Evolutionary conservation across 2,888 invertebrate genomes (phyloP).

Genomic region (Melikaiella ostensackeni): DNA sequence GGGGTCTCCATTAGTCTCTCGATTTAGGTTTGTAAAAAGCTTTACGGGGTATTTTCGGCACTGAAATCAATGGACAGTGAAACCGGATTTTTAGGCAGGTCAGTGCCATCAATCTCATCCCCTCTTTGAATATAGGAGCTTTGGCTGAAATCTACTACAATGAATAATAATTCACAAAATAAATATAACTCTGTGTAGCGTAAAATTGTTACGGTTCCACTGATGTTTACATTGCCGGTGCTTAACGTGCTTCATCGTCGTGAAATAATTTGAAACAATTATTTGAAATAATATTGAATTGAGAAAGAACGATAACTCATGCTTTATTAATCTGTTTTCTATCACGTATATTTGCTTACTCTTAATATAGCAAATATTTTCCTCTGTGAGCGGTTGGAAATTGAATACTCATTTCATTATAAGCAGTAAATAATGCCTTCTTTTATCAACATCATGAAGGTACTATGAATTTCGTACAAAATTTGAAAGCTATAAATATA

Average conservation of each 20-base stretch:
- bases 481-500: too few relatives aligned
- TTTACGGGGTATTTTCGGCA: too few relatives aligned
- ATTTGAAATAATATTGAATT: too few relatives aligned
- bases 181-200: slow-evolving; percentile 48
- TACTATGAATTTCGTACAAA: too few relatives aligned
- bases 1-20: too few relatives aligned
- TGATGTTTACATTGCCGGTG: background rate
- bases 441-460: too few relatives aligned
- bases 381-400: too few relatives aligned
- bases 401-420: too few relatives aligned
- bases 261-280: background rate
- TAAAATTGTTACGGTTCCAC: slow-evolving; percentile 32
- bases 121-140: slow-evolving; percentile 35
- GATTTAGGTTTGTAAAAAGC: too few relatives aligned
- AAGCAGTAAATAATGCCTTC: too few relatives aligned
- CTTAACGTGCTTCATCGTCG: slow-evolving; percentile 8
- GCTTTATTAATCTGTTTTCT: slow-evolving; percentile 39
- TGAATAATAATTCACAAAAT: slow-evolving; percentile 55
- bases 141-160: slow-evolving; percentile 51
- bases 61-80: background rate
- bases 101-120: slow-evolving; percentile 48
- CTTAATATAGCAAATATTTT: too few relatives aligned
- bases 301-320: background rate
- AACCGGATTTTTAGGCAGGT: slow-evolving; percentile 57
- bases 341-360: background rate